These are phyloP conservation scores for Phrynosoma platyrhinos DNA, from an alignment of 2,113 vertebrate genomes.

Conservation along the genomic window DNA sequence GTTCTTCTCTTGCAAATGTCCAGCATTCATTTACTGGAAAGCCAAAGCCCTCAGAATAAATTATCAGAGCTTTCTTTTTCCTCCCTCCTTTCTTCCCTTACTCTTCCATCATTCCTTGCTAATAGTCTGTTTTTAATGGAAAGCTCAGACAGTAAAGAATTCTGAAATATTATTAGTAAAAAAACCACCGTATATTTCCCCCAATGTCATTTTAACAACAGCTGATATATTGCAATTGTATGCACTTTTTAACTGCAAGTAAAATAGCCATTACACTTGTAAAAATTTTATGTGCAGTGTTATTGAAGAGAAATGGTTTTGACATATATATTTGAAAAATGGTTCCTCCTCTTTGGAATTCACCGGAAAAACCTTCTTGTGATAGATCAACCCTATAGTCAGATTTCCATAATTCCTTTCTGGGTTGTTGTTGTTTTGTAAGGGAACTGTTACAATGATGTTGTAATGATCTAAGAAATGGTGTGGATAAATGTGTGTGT, in stretches of 20 bases:
- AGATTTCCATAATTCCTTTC: constrained; percentile 53
- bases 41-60: neutral
- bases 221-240: constrained; percentile 69
- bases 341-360: constrained; percentile 71
- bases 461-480: constrained; percentile 4
- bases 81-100: neutral
- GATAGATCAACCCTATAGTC: constrained; percentile 65
- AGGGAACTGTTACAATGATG: constrained; percentile 39
- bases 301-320: constrained; percentile 72
- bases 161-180: constrained; percentile 47
- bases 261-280: constrained; percentile 77
- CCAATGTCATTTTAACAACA: constrained; percentile 70
- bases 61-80: neutral
- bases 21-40: neutral
- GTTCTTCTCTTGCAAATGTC: neutral
- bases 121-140: constrained; percentile 20
- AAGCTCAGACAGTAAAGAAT: constrained; percentile 53
- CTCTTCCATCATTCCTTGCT: constrained; percentile 36
- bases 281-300: constrained; percentile 72
- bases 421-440: constrained; percentile 17
- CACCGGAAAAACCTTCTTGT: constrained; percentile 53
- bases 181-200: constrained; percentile 42
- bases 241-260: constrained; percentile 74
- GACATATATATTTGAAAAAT: constrained; percentile 74
- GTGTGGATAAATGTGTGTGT: neutral